Evolutionary conservation across 2,888 invertebrate species (phyloP).

Genomic region (Caenorhabditis becei): DNA sequence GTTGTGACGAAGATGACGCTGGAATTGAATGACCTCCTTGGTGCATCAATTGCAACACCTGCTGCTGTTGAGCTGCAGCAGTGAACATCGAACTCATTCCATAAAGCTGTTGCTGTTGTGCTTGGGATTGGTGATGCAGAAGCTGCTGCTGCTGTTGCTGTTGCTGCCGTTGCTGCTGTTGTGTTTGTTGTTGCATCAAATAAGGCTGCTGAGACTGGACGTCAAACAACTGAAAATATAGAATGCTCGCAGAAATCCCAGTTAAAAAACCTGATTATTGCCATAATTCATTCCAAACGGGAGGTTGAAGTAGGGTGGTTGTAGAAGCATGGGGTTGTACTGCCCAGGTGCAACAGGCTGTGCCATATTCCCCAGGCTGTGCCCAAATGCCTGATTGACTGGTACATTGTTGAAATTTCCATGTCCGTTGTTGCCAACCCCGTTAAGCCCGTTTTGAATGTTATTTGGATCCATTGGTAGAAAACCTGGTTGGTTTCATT

Average conservation of each 20-base stretch:
- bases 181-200: conserved; percentile 38
- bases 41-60: conserved; percentile 23
- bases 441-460: conserved; percentile 47
- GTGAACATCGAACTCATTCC: conserved; percentile 28
- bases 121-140: conserved; percentile 44
- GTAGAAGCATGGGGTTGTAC: conserved; percentile 51
- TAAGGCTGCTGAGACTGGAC: conserved; percentile 47
- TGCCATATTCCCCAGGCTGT: conserved; percentile 48
- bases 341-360: conserved; percentile 19
- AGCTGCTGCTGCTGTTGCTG: conserved; percentile 15
- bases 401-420: conserved; percentile 35
- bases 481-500: conserved; percentile 22
- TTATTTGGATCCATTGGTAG: conserved; percentile 58
- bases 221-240: conserved; percentile 30
- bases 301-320: conserved; percentile 50
- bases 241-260: neutral
- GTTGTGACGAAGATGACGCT: no score
- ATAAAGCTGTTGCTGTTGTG: conserved; percentile 34
- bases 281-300: conserved; percentile 46
- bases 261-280: conserved; percentile 41
- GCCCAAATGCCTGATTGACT: conserved; percentile 40
- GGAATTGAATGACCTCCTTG: no score
- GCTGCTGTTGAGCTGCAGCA: conserved; percentile 41
- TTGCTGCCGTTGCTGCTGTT: conserved; percentile 20
- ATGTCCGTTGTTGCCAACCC: conserved; percentile 19